Conservation (phyloP, 2,888 invertebrate species). For the Hartigia nigra region DNA sequence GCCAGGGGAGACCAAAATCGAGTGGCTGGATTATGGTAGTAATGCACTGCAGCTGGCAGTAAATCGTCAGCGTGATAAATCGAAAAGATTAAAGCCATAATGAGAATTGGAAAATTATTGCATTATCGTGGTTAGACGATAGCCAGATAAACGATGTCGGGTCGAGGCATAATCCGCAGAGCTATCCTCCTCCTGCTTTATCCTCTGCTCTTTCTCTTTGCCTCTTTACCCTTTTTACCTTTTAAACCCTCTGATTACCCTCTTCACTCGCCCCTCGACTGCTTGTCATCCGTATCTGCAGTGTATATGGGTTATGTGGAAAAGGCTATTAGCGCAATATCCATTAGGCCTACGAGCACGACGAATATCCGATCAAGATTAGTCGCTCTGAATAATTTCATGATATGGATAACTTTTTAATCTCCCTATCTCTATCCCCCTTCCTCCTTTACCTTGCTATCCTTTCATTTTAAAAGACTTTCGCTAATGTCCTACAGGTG, state of each 20-base stretch:
- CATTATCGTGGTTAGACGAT: slow-evolving; percentile 32
- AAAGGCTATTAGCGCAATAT: background rate
- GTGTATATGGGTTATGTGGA: background rate
- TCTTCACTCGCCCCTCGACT: background rate
- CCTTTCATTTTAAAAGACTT: background rate
- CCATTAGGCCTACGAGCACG: background rate
- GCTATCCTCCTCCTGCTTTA: background rate
- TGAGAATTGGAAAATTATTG: slow-evolving; percentile 38
- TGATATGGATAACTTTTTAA: background rate
- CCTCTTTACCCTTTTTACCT: background rate
- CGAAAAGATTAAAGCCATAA: slow-evolving; percentile 50
- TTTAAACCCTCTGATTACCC: background rate
- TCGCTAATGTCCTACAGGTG: background rate
- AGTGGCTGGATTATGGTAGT: slow-evolving; percentile 47
- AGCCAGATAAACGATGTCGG: slow-evolving; percentile 20
- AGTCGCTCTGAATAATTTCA: background rate
- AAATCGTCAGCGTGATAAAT: slow-evolving; percentile 52
- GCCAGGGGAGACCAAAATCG: slow-evolving; percentile 41
- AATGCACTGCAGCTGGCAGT: slow-evolving; percentile 46
- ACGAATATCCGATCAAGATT: background rate
- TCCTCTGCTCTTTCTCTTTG: background rate
- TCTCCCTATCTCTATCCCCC: no score
- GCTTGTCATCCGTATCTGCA: background rate
- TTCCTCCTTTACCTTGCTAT: background rate
- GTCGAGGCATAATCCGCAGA: background rate